Conservation (phyloP, 1,140 invertebrate species). For the Philaenus spumarius region DNA sequence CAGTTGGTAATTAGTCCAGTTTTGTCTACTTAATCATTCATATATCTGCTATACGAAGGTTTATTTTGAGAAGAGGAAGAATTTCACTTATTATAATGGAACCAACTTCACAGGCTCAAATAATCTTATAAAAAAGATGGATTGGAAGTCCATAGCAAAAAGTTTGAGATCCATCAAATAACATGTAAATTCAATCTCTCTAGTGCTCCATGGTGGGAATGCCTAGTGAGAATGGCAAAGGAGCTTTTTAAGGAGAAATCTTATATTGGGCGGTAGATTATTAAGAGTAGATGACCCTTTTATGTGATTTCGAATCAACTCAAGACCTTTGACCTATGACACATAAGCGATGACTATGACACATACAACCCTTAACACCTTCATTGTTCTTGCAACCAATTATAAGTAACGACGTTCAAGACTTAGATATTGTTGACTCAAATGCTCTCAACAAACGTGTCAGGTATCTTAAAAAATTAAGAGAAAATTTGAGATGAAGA, state of each 20-base stretch:
- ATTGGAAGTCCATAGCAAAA: not conserved
- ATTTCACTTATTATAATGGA: not conserved
- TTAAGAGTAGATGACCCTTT: constrained; percentile 27
- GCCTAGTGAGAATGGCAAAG: constrained; percentile 33
- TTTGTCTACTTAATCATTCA: too few relatives aligned
- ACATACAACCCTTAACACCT: too few relatives aligned
- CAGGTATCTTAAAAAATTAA: not conserved
- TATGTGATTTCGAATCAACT: constrained; percentile 27
- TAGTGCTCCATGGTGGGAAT: constrained; percentile 36
- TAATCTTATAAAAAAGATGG: not conserved
- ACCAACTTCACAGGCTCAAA: not conserved
- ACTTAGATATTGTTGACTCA: constrained; percentile 15
- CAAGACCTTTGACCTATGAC: constrained; percentile 29
- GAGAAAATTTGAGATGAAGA: not conserved
- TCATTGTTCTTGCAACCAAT: too few relatives aligned
- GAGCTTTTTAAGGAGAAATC: constrained; percentile 21
- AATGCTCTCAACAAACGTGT: not conserved
- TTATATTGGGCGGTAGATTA: constrained; percentile 25
- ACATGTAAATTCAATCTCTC: constrained; percentile 34
- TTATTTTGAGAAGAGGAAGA: not conserved
- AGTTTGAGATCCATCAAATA: constrained; percentile 15
- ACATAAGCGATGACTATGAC: too few relatives aligned
- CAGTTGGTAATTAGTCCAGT: too few relatives aligned
- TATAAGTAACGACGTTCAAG: constrained; percentile 19
- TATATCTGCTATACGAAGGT: not conserved